Evolutionary conservation across 2,888 invertebrate genomes (phyloP), one percentile per base, ranked within the genome.

Genomic region (Myathropa florea): DNA sequence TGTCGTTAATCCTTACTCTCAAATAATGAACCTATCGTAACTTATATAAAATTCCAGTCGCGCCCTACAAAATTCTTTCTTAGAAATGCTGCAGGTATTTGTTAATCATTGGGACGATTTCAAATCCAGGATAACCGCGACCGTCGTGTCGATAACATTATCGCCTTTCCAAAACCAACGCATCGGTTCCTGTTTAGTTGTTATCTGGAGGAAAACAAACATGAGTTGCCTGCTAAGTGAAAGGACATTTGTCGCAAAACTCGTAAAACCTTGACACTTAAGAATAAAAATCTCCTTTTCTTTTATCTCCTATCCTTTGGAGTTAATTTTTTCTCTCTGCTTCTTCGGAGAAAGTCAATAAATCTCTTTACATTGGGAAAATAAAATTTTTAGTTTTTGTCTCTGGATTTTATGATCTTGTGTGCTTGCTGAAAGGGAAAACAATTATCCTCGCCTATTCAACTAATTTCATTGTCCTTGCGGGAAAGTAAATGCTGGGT

Each of bases 381-480:
- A 81, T 60, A 53, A 64, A 59, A 61, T 46, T 28, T 73, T 59
- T 65, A 61, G 60, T 65, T 61, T 63, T 33, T 68, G 57, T 57
- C 63, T 67, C 26, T 75, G 36, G 53, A 23, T 67, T 36, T 55
- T 57, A 60, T 64, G 70, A 12, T 30, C 26, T 12, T 55, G 39
- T 33, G 70, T 59, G 64, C 30, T 75, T 30, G 39, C 12, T 21
- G 57, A 77, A 30, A 77, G 30, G 57, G n/a, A 85, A 83, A 79
- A 83, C 79, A 86, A 83, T 86, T 86, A 86, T 79, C 75, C 39
- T 75, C 86, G 83, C 65, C 70, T 78, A 83, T 86, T 86, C 83
- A 83, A 64, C 83, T 83, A 86, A 86, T 86, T 86, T 86, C 83
- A 83, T 86, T 86, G 78, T 79, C 70, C 78, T 86, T 85, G 85